Evolutionary conservation across 37 sponge, comb jelly and placozoan species (phyloP), one percentile per base, ranked within the genome.

Genomic region (Eunapius fragilis): DNA sequence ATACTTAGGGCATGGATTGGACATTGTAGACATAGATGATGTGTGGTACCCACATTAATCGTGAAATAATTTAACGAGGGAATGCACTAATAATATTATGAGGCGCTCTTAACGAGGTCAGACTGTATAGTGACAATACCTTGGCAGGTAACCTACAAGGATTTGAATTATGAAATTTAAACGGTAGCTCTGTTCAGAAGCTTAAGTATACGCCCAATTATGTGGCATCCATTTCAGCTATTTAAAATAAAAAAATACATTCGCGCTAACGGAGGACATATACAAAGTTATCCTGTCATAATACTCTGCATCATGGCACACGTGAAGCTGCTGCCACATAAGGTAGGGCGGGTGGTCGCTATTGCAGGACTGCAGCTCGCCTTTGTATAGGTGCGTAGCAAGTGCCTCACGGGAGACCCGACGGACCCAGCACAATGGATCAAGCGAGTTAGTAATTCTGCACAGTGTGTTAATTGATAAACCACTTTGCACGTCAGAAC

Each of bases 351-450:
- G 17, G 19, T 17, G 58, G 58, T 17, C 58, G 6, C 58, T 13
- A 17, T 10, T 58, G 58, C 58, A 58, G 58, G 14, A 17, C 14
- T 58, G 7, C 19, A 58, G 58, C 19, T 11, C 58, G 14, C 14
- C 14, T 58, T 2, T 26, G 68, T 50, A 2, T 68, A 92, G 92
- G 41, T 68, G 76, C 73, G 89, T 25, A 92, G 92, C 67, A 33
- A 35, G 26, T 47, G 38, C 25, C 75, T 92, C 70, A 92, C 92
- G n/a, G 92, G 92, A 25, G 71, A 74, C 37, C 79, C 79, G 0
- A 41, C 49, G 14, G 81, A 88, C 41, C 48, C 77, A 0, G 71
- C 81, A 13, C 85, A 78, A 48, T 92, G 92, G 92, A 69, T 92
- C 41, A 92, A 92, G 69, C 41, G 87, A 68, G 92, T 91, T 45